A percentile compares a stretch with the other conserved stretches of the same genome.
These are phyloP conservation scores for Caradrina kadenii DNA, from an alignment of 2,888 invertebrate genomes.

Conservation along the genomic window DNA sequence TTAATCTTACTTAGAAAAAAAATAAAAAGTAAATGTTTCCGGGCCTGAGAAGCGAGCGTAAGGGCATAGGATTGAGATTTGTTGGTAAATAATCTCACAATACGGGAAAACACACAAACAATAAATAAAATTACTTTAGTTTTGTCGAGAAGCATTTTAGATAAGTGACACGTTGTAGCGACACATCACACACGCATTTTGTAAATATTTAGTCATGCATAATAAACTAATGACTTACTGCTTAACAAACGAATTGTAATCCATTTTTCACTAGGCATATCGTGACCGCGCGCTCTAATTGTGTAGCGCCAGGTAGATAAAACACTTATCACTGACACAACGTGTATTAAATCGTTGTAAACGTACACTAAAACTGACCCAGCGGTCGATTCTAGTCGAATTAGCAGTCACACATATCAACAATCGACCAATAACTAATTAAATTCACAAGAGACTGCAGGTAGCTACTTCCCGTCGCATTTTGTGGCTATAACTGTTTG, in stretches of 20 bases:
- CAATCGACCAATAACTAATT: conserved; percentile 3
- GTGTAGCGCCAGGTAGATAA: background rate
- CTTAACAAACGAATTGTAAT: background rate
- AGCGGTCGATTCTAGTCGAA: background rate
- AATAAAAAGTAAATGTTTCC: background rate
- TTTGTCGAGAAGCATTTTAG: too few species aligned
- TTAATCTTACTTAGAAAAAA: background rate
- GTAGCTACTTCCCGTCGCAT: background rate
- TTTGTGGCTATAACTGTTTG: conserved; percentile 26
- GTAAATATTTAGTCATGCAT: background rate
- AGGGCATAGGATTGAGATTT: background rate
- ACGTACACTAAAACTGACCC: background rate
- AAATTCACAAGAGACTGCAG: background rate
- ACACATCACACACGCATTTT: background rate
- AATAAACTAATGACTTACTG: conserved; percentile 16
- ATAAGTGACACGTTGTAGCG: background rate
- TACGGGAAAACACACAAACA: background rate
- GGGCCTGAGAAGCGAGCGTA: background rate
- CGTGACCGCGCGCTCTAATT: background rate
- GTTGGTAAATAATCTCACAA: background rate
- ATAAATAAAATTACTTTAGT: background rate
- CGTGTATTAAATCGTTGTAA: background rate
- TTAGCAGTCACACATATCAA: background rate
- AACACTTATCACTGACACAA: background rate
- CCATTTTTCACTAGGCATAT: background rate